A percentile compares a stretch with the other conserved stretches of the same genome.
Evolutionary conservation across 1,140 invertebrate genomes (phyloP).

Genomic region (Triops longicaudatus): DNA sequence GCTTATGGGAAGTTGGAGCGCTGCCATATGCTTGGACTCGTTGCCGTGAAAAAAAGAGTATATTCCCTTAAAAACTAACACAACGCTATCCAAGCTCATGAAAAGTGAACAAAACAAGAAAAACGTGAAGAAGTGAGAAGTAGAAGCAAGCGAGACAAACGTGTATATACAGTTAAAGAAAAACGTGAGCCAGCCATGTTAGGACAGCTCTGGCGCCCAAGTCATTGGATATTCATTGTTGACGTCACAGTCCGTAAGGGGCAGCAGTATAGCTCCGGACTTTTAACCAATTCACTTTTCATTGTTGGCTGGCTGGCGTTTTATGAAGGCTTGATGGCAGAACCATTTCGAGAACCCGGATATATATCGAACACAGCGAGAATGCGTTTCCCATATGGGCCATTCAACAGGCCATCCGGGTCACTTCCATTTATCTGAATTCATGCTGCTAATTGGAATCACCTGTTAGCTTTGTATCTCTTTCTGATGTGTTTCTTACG

Average conservation of each 20-base stretch:
- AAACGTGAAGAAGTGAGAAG: background rate
- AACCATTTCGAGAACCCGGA: slow-evolving; percentile 2
- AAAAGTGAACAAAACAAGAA: background rate
- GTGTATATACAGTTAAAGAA: too few relatives aligned
- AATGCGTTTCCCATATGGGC: background rate
- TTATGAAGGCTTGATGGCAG: background rate
- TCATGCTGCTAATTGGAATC: too few relatives aligned
- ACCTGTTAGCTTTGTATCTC: too few relatives aligned
- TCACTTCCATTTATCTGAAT: background rate
- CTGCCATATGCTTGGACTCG: too few relatives aligned
- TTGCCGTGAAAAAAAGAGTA: too few relatives aligned
- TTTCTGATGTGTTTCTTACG: too few relatives aligned
- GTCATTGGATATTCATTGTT: background rate
- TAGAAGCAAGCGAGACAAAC: background rate
- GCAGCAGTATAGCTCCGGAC: too few relatives aligned
- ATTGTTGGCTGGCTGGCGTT: background rate
- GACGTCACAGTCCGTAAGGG: background rate
- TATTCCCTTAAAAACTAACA: background rate
- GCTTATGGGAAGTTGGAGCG: background rate
- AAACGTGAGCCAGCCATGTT: background rate
- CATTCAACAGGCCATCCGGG: background rate
- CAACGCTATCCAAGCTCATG: background rate
- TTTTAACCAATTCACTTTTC: background rate
- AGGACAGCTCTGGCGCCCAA: background rate
- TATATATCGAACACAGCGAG: background rate